Evolutionary conservation across 2,113 vertebrate genomes (phyloP), one percentile per base, ranked within the genome.

Genomic region (Pituophis catenifer): DNA sequence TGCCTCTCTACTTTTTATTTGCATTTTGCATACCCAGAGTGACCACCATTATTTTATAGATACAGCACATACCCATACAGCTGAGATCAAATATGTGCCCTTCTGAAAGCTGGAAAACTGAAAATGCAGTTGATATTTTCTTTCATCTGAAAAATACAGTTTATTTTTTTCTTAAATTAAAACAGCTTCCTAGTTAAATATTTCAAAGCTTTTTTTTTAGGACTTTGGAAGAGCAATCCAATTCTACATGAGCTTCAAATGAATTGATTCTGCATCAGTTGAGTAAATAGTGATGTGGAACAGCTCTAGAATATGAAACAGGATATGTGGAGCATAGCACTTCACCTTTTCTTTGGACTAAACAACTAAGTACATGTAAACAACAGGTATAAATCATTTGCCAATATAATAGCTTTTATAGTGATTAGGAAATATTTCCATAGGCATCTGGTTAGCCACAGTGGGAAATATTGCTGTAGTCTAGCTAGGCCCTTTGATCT

Each of bases 1-100:
- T 75, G 29, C 87, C 59, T 75, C 54, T 91, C 91, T 91, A 85
- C 55, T 24, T 52, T 92, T 89, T 92, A 52, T 70, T 88, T 92
- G 55, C 59, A 55, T 62, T 55, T 48, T 89, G 21, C 62, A 89
- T 89, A 89, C 86, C 4, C 4, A 89, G n/a, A 87, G 19, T 88
- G 58, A 53, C 70, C 75, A 81, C 33, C 75, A 19, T 24, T 88
- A 88, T 53, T 48, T 44, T 54, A 75, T n/a, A 70, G 52, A 48
- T 11, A 24, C 5, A 89, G 59, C 4, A 24, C n/a, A 24, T 15
- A 70, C 26, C 53, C 62, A 1, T 38, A 33, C 38, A 38, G 52
- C 26, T 52, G n/a, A 54, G 29, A 81, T 38, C 2, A 38, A 38
- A 38, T 81, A 54, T 57, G 54, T 48, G 33, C 54, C 7, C 23